phyloP scores from a whole-genome alignment of 2,797 vertebrate genomes.

The Enteromius unitaeniatus region DNA sequence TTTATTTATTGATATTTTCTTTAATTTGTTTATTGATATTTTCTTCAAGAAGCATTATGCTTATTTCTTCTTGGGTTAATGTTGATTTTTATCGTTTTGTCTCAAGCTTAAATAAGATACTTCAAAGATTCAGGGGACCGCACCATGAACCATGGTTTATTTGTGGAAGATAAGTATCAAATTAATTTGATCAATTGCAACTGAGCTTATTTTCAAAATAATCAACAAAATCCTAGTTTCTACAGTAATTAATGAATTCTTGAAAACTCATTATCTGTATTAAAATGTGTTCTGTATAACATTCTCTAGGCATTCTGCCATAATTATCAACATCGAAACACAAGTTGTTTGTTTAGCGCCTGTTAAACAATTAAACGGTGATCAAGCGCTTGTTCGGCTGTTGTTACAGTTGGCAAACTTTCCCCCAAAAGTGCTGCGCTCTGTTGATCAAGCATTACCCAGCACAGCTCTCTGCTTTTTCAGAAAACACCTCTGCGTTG shows the following conservation, averaged over 20 bases:
- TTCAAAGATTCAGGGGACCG: neutral
- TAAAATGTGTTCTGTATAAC: neutral
- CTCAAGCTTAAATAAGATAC: neutral
- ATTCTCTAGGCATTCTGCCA: slow-evolving; percentile 4
- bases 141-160: too few species aligned
- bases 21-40: neutral
- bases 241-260: neutral
- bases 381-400: slow-evolving; percentile 4
- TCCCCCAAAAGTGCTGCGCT: neutral
- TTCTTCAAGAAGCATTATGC: neutral
- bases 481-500: slow-evolving; percentile 34
- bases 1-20: neutral
- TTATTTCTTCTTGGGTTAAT: neutral
- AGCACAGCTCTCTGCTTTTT: slow-evolving; percentile 41
- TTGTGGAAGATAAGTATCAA: neutral
- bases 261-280: neutral
- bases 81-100: neutral
- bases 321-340: slow-evolving; percentile 30
- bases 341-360: slow-evolving; percentile 25
- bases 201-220: neutral
- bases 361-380: slow-evolving; percentile 42
- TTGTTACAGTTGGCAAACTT: slow-evolving; percentile 52
- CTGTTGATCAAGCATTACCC: slow-evolving; percentile 48
- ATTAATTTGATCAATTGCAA: neutral
- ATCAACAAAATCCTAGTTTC: neutral